Evolutionary conservation across 2,888 invertebrate species (phyloP).

Genomic region (Torymus aiolomorphi): DNA sequence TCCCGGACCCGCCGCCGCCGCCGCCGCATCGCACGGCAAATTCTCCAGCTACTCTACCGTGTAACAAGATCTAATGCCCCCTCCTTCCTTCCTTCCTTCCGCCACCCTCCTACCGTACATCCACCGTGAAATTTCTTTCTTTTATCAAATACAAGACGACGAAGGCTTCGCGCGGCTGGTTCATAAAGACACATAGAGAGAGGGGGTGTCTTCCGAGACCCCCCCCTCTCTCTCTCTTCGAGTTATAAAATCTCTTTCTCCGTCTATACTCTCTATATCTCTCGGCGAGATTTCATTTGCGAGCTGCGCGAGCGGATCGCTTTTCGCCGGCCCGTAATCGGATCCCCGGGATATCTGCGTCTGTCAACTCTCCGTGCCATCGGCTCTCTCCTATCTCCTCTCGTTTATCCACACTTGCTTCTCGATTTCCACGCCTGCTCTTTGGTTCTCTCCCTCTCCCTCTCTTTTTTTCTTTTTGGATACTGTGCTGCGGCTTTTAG

Average conservation of each 20-base stretch:
- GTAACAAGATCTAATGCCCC: conserved; percentile 53
- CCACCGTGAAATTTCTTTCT: conserved; percentile 36
- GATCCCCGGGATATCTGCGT: conserved; percentile 68
- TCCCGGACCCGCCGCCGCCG: no score
- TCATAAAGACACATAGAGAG: conserved; percentile 26
- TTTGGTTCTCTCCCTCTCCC: neutral
- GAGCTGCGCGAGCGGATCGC: conserved; percentile 42
- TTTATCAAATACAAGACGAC: conserved; percentile 29
- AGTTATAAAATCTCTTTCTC: conserved; percentile 3
- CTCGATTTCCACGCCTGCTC: conserved; percentile 11
- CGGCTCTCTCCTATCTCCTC: neutral
- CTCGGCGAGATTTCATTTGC: conserved; percentile 52
- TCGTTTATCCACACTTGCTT: conserved; percentile 29
- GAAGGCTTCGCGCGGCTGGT: conserved; percentile 10
- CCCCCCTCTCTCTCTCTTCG: conserved; percentile 4
- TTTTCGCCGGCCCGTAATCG: conserved; percentile 65
- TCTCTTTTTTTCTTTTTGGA: conserved; percentile 1
- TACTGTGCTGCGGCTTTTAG: neutral
- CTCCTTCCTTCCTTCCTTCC: neutral
- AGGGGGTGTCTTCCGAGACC: neutral
- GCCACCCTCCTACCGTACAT: neutral
- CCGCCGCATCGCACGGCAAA: conserved; percentile 32
- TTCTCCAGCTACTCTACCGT: conserved; percentile 47
- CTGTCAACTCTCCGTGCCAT: conserved; percentile 62
- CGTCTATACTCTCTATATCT: neutral